These are phyloP conservation scores for Fragum fragum DNA, from an alignment of 2,888 invertebrate genomes.

Conservation along the genomic window DNA sequence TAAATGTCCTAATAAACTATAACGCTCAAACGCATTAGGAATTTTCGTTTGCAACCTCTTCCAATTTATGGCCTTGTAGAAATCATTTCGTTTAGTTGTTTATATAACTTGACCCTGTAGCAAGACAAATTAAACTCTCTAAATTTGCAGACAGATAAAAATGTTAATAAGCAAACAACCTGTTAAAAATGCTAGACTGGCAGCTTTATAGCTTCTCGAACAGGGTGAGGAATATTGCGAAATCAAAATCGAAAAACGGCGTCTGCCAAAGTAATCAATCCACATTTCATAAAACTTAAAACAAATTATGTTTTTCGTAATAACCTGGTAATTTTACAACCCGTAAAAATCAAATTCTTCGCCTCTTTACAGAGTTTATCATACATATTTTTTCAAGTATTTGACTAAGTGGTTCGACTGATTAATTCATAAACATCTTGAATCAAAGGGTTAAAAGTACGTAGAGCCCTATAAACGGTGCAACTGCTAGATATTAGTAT, in stretches of 20 bases:
- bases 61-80: too few relatives aligned
- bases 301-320: not conserved
- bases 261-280: conserved; percentile 6
- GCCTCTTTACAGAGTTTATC: not conserved
- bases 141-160: not conserved
- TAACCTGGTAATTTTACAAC: not conserved
- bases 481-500: too few relatives aligned
- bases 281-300: not conserved
- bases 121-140: too few relatives aligned
- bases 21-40: too few relatives aligned
- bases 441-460: too few relatives aligned
- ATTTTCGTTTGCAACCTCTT: too few relatives aligned
- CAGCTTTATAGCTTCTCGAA: not conserved
- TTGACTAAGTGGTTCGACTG: not conserved
- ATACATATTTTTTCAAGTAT: not conserved
- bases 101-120: too few relatives aligned
- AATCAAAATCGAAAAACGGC: conserved; percentile 12
- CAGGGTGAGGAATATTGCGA: not conserved
- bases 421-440: not conserved
- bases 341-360: not conserved
- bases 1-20: too few relatives aligned
- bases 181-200: not conserved
- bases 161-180: not conserved
- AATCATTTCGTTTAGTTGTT: too few relatives aligned
- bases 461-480: too few relatives aligned